These are phyloP conservation scores for Columba livia DNA, from an alignment of 2,113 vertebrate genomes.

Conservation along the genomic window DNA sequence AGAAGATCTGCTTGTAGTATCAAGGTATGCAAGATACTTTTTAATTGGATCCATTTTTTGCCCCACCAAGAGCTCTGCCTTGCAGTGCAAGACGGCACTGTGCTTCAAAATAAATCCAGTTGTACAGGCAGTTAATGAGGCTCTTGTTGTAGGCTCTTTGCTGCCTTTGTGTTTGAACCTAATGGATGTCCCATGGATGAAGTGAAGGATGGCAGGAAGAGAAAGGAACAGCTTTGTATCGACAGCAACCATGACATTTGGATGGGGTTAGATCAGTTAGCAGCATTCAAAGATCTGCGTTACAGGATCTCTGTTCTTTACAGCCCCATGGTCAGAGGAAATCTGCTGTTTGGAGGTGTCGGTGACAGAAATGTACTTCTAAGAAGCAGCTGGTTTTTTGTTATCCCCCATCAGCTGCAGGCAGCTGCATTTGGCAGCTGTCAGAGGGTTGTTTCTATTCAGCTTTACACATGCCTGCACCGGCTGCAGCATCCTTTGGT, in stretches of 20 bases:
- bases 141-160: constrained; percentile 22
- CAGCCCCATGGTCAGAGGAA: background rate
- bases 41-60: background rate
- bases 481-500: background rate
- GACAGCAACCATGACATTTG: background rate
- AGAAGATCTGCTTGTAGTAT: background rate
- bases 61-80: background rate
- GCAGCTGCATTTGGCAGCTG: background rate
- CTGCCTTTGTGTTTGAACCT: constrained; percentile 11
- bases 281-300: rapidly evolving
- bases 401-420: background rate
- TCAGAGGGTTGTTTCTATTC: background rate
- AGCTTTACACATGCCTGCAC: background rate
- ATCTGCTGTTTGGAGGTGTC: background rate
- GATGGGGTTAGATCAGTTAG: background rate
- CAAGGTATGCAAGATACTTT: background rate
- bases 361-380: background rate
- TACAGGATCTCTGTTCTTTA: background rate
- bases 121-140: constrained; percentile 18
- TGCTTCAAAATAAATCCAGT: constrained; percentile 18
- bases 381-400: background rate
- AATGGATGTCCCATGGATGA: background rate
- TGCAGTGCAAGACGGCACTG: background rate
- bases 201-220: background rate
- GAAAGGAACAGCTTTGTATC: background rate